Evolutionary conservation across 2,888 invertebrate species (phyloP).

Genomic region (Allacma fusca): DNA sequence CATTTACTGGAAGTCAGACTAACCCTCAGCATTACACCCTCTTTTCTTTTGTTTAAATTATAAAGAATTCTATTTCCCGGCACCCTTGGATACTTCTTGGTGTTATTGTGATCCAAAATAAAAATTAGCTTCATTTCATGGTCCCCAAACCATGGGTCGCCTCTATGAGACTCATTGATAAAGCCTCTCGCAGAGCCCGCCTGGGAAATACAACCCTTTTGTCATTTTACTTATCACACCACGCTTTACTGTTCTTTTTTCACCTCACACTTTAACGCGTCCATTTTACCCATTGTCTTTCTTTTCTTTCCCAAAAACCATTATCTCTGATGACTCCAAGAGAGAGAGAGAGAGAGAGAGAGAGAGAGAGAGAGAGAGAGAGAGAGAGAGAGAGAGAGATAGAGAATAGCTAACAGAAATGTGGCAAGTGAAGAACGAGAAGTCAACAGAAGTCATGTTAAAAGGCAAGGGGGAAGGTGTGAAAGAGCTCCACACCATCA

Average conservation of each 20-base stretch:
- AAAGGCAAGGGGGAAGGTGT: slow-evolving; percentile 27
- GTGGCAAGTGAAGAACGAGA: slow-evolving; percentile 1
- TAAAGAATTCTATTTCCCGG: slow-evolving; percentile 53
- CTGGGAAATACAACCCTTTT: slow-evolving; percentile 46
- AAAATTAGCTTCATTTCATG: slow-evolving; percentile 51
- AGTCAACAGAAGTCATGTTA: slow-evolving; percentile 31
- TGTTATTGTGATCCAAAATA: slow-evolving; percentile 41
- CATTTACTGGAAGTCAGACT: not conserved
- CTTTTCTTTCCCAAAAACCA: slow-evolving; percentile 41
- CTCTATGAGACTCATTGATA: slow-evolving; percentile 38
- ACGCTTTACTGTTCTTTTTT: slow-evolving; percentile 35
- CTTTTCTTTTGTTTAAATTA: slow-evolving; percentile 49
- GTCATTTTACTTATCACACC: slow-evolving; percentile 36
- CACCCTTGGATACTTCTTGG: slow-evolving; percentile 49
- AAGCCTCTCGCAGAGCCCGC: slow-evolving; percentile 31
- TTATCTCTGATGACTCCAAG: slow-evolving; percentile 42
- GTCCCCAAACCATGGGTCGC: slow-evolving; percentile 26
- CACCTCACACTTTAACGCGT: slow-evolving; percentile 43
- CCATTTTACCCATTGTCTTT: slow-evolving; percentile 44
- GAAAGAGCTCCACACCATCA: slow-evolving; percentile 19
- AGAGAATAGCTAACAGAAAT: not conserved
- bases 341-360: slow-evolving; percentile 16
- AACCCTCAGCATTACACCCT: slow-evolving; percentile 19
- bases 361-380: slow-evolving; percentile 17
- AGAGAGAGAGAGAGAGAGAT: slow-evolving; percentile 21